These are phyloP conservation scores for Hippocampus abdominalis DNA, from an alignment of 2,113 vertebrate genomes.

Conservation along the genomic window DNA sequence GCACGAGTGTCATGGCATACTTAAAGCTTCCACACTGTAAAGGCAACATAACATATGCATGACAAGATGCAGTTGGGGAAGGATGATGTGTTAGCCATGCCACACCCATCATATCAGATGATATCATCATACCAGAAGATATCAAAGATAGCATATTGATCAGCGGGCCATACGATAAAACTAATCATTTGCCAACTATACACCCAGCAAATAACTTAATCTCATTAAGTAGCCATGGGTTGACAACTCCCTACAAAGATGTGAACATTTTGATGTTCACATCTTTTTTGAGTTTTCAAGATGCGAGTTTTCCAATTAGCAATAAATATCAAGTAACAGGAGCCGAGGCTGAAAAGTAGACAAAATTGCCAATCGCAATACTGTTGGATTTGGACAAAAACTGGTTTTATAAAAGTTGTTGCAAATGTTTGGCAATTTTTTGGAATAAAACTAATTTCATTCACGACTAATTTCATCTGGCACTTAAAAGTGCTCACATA, in stretches of 20 bases:
- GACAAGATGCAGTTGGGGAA: constrained; percentile 18
- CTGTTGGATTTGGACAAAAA: constrained; percentile 15
- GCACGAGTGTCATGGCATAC: constrained; percentile 29
- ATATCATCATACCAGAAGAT: no score
- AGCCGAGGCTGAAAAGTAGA: constrained; percentile 10
- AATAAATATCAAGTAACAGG: constrained; percentile 10
- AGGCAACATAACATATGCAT: constrained; percentile 1
- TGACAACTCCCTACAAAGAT: background rate
- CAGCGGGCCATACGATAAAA: background rate
- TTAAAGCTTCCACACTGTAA: constrained; percentile 43
- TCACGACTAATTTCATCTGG: background rate
- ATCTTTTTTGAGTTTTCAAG: no score
- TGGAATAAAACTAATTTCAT: background rate
- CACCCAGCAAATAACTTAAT: constrained; percentile 18
- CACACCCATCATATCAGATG: background rate
- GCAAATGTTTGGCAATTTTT: background rate
- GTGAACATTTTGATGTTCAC: background rate
- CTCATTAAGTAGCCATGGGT: background rate
- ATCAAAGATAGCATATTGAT: background rate
- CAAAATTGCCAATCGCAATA: constrained; percentile 21
- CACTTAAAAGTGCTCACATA: background rate
- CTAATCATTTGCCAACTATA: constrained; percentile 3
- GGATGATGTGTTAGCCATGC: background rate
- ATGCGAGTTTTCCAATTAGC: background rate
- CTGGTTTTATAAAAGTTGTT: background rate